Evolutionary conservation across 2,888 invertebrate genomes (phyloP), one percentile per base, ranked within the genome.

Genomic region (Temnothorax unifasciatus): DNA sequence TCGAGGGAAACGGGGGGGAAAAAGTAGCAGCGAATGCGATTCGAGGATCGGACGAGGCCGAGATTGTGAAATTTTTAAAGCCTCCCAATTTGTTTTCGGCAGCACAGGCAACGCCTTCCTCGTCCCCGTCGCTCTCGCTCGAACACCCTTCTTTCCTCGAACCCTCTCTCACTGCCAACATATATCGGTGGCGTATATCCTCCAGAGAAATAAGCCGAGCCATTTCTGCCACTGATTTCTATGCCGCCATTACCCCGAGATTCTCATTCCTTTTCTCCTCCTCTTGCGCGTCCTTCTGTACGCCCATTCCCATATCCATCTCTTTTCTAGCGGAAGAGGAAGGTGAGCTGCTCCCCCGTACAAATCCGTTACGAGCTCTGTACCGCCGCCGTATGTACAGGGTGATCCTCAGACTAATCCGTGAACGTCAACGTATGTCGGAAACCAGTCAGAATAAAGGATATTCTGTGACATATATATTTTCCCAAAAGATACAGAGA

Each of bases 131-230:
- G 41, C 69, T 66, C 61, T 74, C 63, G 34, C 57, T 15, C 66
- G 50, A 38, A 29, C 29, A 34, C 66, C 11, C 38, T 61, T 50
- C 47, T 73, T 44, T 41, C 9, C 52, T n/a, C n/a, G 54, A 15
- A 8, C 6, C 41, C 52, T 86, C 71, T 38, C 25, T 41, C 61
- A 38, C 69, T 59, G 66, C 52, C 54, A 25, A 66, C 59, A 57
- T 73, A 81, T 69, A 79, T 81, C 34, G 75, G 83, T 61, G 71
- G 73, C 81, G 76, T 81, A 85, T 84, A 85, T 84, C 82, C 88
- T 84, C 86, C 61, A 73, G 88, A 88, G 88, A 88, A 88, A 88
- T 88, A 87, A 88, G 86, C 85, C 85, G 73, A 83, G 86, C 85
- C 83, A 87, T 85, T 86, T 86, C 86, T 83, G 79, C 73, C 86